Base-by-base conservation (phyloP, 2,888 invertebrate genomes). In the Vesta saturnalis region DNA sequence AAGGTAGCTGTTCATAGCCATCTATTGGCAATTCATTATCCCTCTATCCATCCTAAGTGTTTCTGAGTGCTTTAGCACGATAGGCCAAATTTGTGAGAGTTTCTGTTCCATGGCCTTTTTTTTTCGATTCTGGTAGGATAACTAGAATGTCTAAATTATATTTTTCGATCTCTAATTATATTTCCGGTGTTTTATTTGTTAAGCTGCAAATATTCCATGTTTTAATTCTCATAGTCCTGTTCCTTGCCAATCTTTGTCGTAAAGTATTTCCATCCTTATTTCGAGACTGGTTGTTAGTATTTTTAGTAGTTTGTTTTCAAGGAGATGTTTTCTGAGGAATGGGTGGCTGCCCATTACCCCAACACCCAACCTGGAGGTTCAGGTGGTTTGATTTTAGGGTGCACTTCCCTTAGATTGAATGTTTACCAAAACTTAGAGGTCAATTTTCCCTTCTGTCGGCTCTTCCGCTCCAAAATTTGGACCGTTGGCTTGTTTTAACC, bases 191-290 rank as follows among this genome's bases (percentile, higher is more conserved):
- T 19, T 59, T 59, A 23, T 43, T 43, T 19, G 59, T 16, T 43
- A 59, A 35, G 10, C 59, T 39, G 12, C 15, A 43, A 12, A 59
- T 16, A 21, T 59, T 59, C 59, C 59, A 59, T 1, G 59, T 59
- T 19, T 18, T 43, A 18, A 21, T 15, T 16, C 8, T 43, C 46
- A 21, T 59, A 18, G 18, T 59, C 59, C 59, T 59, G 39, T 59
- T 59, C 23, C 16, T 59, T 30, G 43, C 59, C 21, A 59, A 46
- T 19, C 19, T 16, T 19, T 19, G n/a, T n/a, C n/a, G n/a, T n/a
- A 39, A 35, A 30, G 12, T 46, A 19, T 30, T 57, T 59, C 46
- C 18, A 21, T 43, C n/a, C 14, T 30, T 59, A n/a, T 39, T 46
- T 43, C 46, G 59, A 59, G 59, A 21, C 59, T 39, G n/a, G n/a